These are phyloP conservation scores for Periphyllus acericola DNA, from an alignment of 2,888 invertebrate species.

Conservation along the genomic window DNA sequence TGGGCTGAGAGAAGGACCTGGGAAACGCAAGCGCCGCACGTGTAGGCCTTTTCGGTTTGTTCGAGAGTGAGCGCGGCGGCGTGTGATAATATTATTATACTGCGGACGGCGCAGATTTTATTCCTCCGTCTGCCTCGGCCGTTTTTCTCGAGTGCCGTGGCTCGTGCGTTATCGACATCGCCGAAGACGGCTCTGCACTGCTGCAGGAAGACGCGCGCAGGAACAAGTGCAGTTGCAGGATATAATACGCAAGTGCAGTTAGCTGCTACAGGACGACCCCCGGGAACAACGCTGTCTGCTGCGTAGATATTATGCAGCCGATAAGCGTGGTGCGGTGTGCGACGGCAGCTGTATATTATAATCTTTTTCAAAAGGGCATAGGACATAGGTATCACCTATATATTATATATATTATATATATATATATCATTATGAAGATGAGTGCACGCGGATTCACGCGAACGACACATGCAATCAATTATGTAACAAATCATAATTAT, in stretches of 20 bases:
- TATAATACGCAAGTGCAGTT: neutral
- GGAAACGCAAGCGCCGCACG: no score
- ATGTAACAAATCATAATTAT: neutral
- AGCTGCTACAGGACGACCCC: neutral
- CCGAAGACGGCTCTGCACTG: neutral
- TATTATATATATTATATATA: no score
- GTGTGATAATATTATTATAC: neutral
- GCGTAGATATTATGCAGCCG: neutral
- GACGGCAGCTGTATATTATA: no score
- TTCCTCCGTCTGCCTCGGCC: neutral
- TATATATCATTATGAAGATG: neutral
- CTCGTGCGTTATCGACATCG: constrained; percentile 58
- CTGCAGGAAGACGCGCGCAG: neutral
- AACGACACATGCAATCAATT: neutral
- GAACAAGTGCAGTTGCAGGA: no score
- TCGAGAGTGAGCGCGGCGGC: neutral
- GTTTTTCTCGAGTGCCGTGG: constrained; percentile 41
- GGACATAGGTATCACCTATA: no score
- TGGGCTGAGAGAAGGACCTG: no score
- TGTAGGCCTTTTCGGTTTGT: no score
- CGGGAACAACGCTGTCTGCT: neutral
- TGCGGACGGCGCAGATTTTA: constrained; percentile 44
- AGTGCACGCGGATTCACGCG: neutral
- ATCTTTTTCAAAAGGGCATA: no score
- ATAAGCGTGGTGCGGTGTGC: no score